These are phyloP conservation scores for Odontocolon sp. DNA, from an alignment of 2,888 invertebrate genomes.

Conservation along the genomic window DNA sequence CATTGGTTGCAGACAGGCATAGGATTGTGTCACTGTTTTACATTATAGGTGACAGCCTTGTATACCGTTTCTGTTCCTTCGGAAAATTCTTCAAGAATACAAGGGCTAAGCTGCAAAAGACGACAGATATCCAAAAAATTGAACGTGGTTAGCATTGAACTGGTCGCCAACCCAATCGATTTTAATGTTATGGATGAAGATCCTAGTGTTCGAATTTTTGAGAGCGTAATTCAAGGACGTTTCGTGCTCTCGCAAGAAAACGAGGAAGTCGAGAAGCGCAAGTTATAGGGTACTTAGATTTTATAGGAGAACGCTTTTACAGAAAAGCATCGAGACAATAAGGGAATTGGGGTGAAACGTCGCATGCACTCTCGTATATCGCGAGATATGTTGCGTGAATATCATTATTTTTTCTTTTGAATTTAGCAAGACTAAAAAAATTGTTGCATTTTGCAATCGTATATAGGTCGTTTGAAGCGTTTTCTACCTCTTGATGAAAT, in stretches of 20 bases:
- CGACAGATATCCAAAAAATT: too few species aligned
- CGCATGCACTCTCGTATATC: background rate
- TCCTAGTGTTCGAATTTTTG: background rate
- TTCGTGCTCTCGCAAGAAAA: slow-evolving; percentile 9
- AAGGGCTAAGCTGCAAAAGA: too few species aligned
- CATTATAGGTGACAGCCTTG: too few species aligned
- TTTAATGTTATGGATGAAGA: slow-evolving; percentile 11
- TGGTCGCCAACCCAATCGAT: slow-evolving; percentile 5
- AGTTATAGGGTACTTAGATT: slow-evolving; percentile 29
- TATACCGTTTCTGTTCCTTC: background rate
- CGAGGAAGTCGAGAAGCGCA: background rate
- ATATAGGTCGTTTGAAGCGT: too few species aligned
- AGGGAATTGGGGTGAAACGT: background rate
- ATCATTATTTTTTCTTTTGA: background rate
- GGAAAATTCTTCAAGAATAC: background rate
- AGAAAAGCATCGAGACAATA: background rate
- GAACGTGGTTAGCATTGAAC: too few species aligned
- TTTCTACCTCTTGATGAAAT: too few species aligned
- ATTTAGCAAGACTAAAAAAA: too few species aligned
- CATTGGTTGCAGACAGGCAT: slow-evolving; percentile 63
- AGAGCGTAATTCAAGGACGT: slow-evolving; percentile 8
- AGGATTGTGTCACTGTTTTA: slow-evolving; percentile 5
- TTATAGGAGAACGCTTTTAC: slow-evolving; percentile 13
- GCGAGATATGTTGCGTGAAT: background rate
- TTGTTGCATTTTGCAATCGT: too few species aligned